phyloP scores from a whole-genome alignment of 2,797 vertebrate genomes.

The Borostomias antarcticus region DNA sequence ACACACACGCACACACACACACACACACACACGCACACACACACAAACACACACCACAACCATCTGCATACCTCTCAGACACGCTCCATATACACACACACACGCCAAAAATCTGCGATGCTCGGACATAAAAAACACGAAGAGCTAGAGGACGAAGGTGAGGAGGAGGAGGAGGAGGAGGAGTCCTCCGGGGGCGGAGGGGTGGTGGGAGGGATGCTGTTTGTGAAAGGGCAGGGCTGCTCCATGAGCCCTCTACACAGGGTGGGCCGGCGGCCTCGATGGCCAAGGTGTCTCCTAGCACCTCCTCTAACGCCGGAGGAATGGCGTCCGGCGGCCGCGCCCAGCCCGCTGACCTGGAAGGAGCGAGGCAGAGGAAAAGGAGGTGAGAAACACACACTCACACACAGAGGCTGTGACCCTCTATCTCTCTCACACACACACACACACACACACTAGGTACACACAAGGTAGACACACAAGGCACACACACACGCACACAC shows the following conservation, averaged over 20 bases:
- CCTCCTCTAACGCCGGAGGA: slow-evolving; percentile 60
- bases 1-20: slow-evolving; percentile 2
- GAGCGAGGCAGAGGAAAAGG: slow-evolving; percentile 38
- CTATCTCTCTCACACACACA: slow-evolving; percentile 47
- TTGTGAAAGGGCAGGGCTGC: slow-evolving; percentile 74
- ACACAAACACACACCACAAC: slow-evolving; percentile 37
- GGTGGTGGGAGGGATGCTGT: slow-evolving; percentile 46
- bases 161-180: slow-evolving; percentile 53
- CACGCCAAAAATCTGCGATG: slow-evolving; percentile 74
- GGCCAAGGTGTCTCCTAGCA: slow-evolving; percentile 60
- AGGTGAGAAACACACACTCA: slow-evolving; percentile 40
- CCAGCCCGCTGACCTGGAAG: slow-evolving; percentile 46
- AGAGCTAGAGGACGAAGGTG: slow-evolving; percentile 67
- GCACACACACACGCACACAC: slow-evolving; percentile 46
- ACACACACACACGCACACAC: slow-evolving; percentile 5
- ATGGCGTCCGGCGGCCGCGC: slow-evolving; percentile 21
- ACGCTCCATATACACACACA: slow-evolving; percentile 66
- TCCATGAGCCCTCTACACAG: slow-evolving; percentile 74
- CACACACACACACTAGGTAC: too few species aligned
- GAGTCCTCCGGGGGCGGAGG: slow-evolving; percentile 56
- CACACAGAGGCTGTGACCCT: slow-evolving; percentile 41
- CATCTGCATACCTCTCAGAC: slow-evolving; percentile 73
- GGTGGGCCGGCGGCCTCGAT: slow-evolving; percentile 64
- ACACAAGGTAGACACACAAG: slow-evolving; percentile 31
- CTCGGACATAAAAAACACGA: slow-evolving; percentile 80